Evolutionary conservation across 2,797 vertebrate species (phyloP).

Genomic region (Carcharodon carcharias): DNA sequence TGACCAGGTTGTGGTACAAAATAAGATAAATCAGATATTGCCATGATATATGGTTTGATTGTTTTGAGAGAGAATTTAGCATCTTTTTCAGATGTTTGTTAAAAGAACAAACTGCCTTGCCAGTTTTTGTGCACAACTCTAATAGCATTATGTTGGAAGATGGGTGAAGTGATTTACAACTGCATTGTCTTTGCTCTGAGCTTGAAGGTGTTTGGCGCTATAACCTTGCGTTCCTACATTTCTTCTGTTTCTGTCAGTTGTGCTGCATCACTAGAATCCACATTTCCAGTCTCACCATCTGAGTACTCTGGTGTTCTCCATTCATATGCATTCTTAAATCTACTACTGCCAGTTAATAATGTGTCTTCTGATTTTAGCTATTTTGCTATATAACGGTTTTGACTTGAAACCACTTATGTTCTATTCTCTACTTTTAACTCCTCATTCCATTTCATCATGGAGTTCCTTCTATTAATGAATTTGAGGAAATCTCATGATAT

Average conservation of each 20-base stretch:
- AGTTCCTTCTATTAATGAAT: neutral
- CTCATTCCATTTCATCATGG: neutral
- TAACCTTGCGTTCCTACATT: neutral
- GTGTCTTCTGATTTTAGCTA: too few relatives aligned
- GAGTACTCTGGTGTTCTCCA: neutral
- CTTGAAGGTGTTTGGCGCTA: neutral
- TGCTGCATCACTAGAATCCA: neutral
- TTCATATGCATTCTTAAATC: neutral
- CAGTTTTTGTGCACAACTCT: neutral
- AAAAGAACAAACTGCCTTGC: neutral
- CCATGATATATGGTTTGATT: neutral
- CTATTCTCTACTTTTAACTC: neutral
- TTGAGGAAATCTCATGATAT: neutral
- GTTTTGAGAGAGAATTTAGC: neutral
- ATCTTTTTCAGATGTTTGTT: neutral
- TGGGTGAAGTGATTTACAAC: neutral
- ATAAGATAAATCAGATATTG: neutral
- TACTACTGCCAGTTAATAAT: neutral
- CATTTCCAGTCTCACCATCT: neutral
- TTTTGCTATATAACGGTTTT: neutral
- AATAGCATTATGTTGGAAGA: neutral
- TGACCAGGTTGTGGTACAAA: neutral
- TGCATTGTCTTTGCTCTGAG: neutral
- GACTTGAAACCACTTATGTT: neutral
- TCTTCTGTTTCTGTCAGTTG: neutral